A percentile compares a stretch with the other conserved stretches of the same genome.
These are phyloP conservation scores for Hafferia zeledoni DNA, from an alignment of 2,797 vertebrate species.

Conservation along the genomic window DNA sequence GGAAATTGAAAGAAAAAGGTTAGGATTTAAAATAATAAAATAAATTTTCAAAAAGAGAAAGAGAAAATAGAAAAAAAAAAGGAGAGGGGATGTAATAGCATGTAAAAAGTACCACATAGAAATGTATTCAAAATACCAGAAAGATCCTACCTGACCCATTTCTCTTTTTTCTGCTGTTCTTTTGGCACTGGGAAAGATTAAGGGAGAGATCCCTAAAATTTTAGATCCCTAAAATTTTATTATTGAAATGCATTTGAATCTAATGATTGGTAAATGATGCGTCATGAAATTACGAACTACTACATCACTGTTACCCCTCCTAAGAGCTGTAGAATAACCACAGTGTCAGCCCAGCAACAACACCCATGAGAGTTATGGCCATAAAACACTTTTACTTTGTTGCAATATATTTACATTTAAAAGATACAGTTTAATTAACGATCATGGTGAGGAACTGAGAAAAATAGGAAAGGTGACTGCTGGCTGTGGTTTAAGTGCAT, in stretches of 20 bases:
- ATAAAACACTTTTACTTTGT: background rate
- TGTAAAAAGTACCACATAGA: background rate
- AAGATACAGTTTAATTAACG: background rate
- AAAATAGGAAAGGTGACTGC: background rate
- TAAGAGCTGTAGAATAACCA: background rate
- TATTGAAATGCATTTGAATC: background rate
- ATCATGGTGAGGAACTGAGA: background rate
- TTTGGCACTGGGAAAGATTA: background rate
- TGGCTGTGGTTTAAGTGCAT: background rate
- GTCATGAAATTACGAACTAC: background rate
- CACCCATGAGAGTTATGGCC: background rate
- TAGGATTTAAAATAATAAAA: background rate
- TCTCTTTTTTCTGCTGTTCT: background rate
- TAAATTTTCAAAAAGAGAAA: background rate
- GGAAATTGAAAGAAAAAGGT: background rate
- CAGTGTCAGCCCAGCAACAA: background rate
- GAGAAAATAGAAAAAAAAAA: background rate
- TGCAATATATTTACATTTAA: background rate
- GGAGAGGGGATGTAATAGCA: background rate
- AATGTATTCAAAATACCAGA: background rate
- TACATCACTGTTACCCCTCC: background rate
- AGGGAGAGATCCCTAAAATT: background rate
- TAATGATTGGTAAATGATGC: background rate
- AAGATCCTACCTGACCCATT: background rate
- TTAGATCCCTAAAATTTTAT: background rate